A percentile compares a stretch with the other conserved stretches of the same genome.
These are phyloP conservation scores for Urocynchramus pylzowi DNA, from an alignment of 2,113 vertebrate species.

Conservation along the genomic window DNA sequence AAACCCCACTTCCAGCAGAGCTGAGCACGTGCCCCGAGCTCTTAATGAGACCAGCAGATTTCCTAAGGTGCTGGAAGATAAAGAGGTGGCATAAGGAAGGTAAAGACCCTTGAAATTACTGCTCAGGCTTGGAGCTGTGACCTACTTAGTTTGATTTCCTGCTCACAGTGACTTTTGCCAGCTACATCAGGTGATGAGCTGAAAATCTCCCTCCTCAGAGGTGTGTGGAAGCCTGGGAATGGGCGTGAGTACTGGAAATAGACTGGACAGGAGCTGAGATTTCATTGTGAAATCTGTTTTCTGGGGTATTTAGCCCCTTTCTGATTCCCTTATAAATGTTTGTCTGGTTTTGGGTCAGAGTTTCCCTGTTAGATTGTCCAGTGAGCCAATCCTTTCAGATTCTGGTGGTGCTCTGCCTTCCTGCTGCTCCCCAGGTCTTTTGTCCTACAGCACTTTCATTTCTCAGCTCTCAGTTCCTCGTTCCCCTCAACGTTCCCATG, in stretches of 20 bases:
- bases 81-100: not conserved
- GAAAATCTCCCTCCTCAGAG: not conserved
- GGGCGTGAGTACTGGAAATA: not conserved
- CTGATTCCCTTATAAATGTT: not conserved
- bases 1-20: rapidly evolving
- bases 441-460: not conserved
- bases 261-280: not conserved
- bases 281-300: not conserved
- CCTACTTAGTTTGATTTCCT: not conserved
- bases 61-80: not conserved
- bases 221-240: not conserved
- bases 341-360: not conserved
- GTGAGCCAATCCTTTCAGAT: not conserved
- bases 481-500: rapidly evolving
- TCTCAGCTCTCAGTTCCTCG: not conserved
- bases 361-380: not conserved
- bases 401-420: not conserved
- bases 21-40: rapidly evolving
- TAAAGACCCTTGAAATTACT: not conserved
- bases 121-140: not conserved
- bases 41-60: not conserved
- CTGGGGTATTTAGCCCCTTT: not conserved
- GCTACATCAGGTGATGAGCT: not conserved
- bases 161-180: not conserved
- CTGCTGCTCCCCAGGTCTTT: not conserved